Evolutionary conservation across 2,797 vertebrate species (phyloP), one percentile per base, ranked within the genome.

Genomic region (Peromyscus aztecus): DNA sequence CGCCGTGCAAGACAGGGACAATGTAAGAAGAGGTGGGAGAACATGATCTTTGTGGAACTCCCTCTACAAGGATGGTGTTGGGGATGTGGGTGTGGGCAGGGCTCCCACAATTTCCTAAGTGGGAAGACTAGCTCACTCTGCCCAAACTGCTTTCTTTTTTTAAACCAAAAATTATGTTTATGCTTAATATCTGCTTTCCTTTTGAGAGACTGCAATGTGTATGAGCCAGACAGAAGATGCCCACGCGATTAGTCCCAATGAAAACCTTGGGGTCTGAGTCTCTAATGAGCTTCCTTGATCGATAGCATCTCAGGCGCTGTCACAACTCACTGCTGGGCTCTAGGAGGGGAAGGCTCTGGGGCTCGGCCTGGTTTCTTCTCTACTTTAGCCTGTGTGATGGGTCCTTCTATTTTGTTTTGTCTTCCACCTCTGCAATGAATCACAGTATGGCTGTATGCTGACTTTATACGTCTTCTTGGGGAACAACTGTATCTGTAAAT

Each of bases 361-460:
- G 67, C 57, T 1, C 0, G 17, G 0, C 8, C 34, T n/a, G 16
- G 21, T 19, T 57, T 55, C 67, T 73, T 61, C 21, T 29, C 6
- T 13, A n/a, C 31, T 34, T 87, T 5, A 40, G 27, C 34, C 29
- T 43, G 13, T 0, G 17, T 6, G 29, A 29, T 19, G 2, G 69
- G 2, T 21, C 46, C 27, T 81, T 80, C 59, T 75, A 49, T 29
- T 75, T n/a, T 14, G 34, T 55, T 63, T 49, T 31, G 34, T 77
- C 16, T 40, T 65, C 46, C 59, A 52, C 37, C 65, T 78, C 55
- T n/a, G 27, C 46, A 27, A 12, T 29, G 34, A 77, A 27, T 14
- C 37, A 29, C n/a, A 31, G 27, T 3, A 1, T 3, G 63, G 63
- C 55, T 80, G 10, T 6, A 0, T 0, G 55, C 21, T 21, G 61